Evolutionary conservation across 2,888 invertebrate species (phyloP).

Genomic region (Cephus rjabovi): DNA sequence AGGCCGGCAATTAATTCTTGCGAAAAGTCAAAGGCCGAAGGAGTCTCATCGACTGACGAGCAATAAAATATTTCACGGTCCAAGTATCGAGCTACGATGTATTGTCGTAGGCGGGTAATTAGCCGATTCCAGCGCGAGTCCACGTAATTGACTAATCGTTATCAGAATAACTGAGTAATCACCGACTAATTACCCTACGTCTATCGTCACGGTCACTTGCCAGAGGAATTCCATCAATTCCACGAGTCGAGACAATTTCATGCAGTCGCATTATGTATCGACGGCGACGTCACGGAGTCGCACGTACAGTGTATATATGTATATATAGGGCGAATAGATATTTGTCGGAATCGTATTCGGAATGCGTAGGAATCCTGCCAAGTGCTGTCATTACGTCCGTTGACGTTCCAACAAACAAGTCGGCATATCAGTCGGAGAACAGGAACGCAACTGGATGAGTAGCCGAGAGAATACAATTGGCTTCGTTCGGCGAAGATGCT

Average conservation of each 20-base stretch:
- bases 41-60: background rate
- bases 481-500: background rate
- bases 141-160: slow-evolving; percentile 2
- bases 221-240: background rate
- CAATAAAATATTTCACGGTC: background rate
- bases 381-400: background rate
- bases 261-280: background rate
- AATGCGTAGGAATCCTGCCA: background rate
- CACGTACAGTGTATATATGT: too few species aligned
- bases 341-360: background rate
- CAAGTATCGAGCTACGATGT: background rate
- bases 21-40: background rate
- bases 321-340: background rate
- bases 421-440: background rate
- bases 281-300: background rate
- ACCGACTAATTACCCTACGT: background rate
- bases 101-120: background rate
- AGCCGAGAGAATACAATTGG: background rate
- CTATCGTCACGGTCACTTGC: background rate
- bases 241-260: background rate
- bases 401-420: background rate
- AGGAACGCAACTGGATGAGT: background rate
- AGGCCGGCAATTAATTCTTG: background rate
- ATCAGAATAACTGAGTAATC: background rate
- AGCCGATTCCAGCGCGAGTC: background rate